Evolutionary conservation across 2,797 vertebrate genomes (phyloP).

Genomic region (Clarias laeviceps): DNA sequence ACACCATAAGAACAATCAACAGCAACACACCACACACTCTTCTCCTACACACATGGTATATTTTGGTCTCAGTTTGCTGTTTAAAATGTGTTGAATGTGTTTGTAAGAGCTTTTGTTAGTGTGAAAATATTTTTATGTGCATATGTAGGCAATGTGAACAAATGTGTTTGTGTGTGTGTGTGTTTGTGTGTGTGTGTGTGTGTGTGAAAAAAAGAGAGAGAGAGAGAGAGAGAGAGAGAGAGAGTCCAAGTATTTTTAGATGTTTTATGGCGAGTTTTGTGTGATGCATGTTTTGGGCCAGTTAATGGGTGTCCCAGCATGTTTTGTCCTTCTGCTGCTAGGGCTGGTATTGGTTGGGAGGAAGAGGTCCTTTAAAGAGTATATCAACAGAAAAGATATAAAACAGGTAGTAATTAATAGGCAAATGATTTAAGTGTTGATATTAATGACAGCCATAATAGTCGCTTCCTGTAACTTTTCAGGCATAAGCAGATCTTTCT

Average conservation of each 20-base stretch:
- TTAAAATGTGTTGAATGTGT: conserved; percentile 31
- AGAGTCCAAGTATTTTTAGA: not conserved
- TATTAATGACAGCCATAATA: conserved; percentile 1
- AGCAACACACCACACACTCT: conserved; percentile 45
- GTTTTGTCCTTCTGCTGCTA: conserved; percentile 48
- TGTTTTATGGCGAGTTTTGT: conserved; percentile 28
- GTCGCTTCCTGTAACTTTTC: not conserved
- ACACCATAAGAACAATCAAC: conserved; percentile 45
- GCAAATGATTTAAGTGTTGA: not conserved
- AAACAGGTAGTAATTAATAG: not conserved
- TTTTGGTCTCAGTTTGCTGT: conserved; percentile 38
- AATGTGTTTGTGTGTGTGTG: conserved; percentile 1
- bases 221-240: not conserved
- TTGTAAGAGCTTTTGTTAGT: conserved; percentile 38
- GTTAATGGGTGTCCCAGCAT: conserved; percentile 40
- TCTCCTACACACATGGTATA: conserved; percentile 43
- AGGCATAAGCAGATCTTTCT: not conserved
- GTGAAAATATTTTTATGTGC: conserved; percentile 24
- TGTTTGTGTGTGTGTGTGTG: not conserved
- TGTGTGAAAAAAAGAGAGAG: too few species aligned
- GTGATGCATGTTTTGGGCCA: conserved; percentile 50
- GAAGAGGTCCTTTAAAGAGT: conserved; percentile 12
- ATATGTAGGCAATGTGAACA: conserved; percentile 30
- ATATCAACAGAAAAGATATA: conserved; percentile 15
- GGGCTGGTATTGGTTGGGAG: conserved; percentile 43